phyloP scores from a whole-genome alignment of 2,888 invertebrate species.

The Diloba caeruleocephala region DNA sequence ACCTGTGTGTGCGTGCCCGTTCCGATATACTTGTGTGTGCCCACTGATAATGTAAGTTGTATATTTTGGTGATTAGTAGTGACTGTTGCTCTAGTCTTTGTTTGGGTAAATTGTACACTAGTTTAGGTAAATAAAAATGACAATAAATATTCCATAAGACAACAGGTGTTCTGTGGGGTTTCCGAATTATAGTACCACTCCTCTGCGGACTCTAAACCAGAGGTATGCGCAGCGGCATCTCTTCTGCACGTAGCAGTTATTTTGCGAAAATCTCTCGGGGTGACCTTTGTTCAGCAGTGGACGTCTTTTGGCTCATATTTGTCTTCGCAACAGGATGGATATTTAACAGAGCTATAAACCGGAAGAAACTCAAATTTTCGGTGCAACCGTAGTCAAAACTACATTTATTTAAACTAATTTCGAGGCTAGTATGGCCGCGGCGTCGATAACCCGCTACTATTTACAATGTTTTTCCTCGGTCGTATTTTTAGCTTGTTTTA shows the following conservation, averaged over 20 bases:
- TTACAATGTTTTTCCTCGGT: conserved; percentile 88
- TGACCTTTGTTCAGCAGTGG: too few species aligned
- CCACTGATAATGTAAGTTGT: conserved; percentile 47
- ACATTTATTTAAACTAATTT: conserved; percentile 86
- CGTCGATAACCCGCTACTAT: conserved; percentile 83
- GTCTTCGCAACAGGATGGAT: conserved; percentile 3
- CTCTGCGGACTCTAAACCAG: too few species aligned
- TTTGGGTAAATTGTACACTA: conserved; percentile 6
- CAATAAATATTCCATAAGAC: conserved; percentile 21
- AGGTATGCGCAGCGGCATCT: too few species aligned
- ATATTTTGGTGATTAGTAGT: conserved; percentile 58
- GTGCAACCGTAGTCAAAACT: conserved; percentile 81
- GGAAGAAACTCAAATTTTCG: conserved; percentile 72
- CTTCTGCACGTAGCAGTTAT: too few species aligned
- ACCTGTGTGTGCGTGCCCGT: conserved; percentile 49
- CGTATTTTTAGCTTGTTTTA: conserved; percentile 88
- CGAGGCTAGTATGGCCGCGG: conserved; percentile 66
- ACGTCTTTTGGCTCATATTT: too few species aligned
- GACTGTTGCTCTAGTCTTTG: conserved; percentile 21
- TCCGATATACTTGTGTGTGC: conserved; percentile 19
- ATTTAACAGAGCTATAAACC: conserved; percentile 17
- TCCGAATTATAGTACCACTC: too few species aligned
- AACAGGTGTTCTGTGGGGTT: too few species aligned
- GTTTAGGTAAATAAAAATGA: conserved; percentile 18
- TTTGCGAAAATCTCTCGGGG: too few species aligned